A percentile compares a stretch with the other conserved stretches of the same genome.
These are phyloP conservation scores for Stegodyphus mimosarum DNA, from an alignment of 1,140 invertebrate genomes.

Conservation along the genomic window DNA sequence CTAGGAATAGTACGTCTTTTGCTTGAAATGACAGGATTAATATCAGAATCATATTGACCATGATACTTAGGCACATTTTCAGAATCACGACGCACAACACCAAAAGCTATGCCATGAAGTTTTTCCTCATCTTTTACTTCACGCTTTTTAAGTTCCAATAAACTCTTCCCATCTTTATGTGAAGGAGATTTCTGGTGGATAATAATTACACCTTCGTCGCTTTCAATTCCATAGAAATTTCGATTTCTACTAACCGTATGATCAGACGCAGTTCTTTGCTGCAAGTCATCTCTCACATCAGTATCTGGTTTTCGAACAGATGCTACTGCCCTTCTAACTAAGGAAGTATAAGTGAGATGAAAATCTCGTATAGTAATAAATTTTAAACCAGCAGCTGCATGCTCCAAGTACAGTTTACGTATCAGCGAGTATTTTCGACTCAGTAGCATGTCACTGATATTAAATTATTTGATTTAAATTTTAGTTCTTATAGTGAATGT, in stretches of 20 bases:
- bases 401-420: no score
- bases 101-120: conserved; percentile 15
- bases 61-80: conserved; percentile 56
- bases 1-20: not conserved
- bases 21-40: not conserved
- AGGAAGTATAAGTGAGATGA: no score
- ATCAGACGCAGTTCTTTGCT: no score
- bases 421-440: no score
- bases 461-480: no score
- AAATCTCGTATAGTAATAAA: no score
- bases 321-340: no score
- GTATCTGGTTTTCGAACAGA: no score
- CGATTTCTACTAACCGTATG: not conserved
- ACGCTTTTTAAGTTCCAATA: not conserved
- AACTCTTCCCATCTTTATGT: not conserved
- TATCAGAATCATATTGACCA: conserved; percentile 57
- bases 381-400: no score
- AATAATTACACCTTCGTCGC: conserved; percentile 35
- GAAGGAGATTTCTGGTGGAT: not conserved
- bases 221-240: conserved; percentile 44
- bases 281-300: no score
- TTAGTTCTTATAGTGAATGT: no score
- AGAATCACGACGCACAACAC: conserved; percentile 56
- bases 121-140: not conserved
- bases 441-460: no score